phyloP scores from a whole-genome alignment of 2,113 vertebrate genomes.

The Chrysemys picta region DNA sequence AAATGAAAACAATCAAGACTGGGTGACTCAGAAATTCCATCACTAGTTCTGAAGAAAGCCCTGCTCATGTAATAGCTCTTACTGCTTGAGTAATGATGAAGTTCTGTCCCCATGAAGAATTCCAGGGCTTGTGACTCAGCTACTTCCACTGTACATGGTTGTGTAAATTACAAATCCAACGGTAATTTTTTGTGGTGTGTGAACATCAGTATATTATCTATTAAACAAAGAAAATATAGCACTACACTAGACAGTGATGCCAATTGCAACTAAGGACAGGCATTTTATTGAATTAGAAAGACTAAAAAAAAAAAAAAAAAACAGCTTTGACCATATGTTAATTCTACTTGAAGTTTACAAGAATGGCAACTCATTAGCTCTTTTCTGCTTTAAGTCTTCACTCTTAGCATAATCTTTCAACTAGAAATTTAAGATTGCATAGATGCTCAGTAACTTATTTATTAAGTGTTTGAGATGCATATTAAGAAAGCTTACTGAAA shows the following conservation, averaged over 20 bases:
- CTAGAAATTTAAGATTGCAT: background rate
- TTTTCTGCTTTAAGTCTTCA: background rate
- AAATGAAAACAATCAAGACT: slow-evolving; percentile 57
- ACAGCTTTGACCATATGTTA: background rate
- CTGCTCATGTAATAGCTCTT: slow-evolving; percentile 34
- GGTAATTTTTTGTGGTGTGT: background rate
- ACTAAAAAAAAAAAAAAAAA: background rate
- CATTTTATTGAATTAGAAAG: background rate
- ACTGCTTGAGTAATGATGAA: background rate
- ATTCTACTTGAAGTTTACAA: background rate
- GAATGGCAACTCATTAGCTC: background rate
- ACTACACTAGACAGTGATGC: background rate
- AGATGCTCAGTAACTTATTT: background rate
- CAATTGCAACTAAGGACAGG: background rate
- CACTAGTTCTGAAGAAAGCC: background rate
- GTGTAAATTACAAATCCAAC: slow-evolving; percentile 2
- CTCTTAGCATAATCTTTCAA: background rate
- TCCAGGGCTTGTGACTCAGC: slow-evolving; percentile 46
- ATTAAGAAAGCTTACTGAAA: background rate
- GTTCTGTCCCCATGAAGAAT: slow-evolving; percentile 29
- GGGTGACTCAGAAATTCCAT: slow-evolving; percentile 62
- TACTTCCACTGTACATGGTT: background rate
- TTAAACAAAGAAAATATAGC: background rate
- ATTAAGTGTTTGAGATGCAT: background rate
- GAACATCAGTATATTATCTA: background rate